Conservation (phyloP, 2,113 vertebrate genomes). For the Carettochelys insculpta region DNA sequence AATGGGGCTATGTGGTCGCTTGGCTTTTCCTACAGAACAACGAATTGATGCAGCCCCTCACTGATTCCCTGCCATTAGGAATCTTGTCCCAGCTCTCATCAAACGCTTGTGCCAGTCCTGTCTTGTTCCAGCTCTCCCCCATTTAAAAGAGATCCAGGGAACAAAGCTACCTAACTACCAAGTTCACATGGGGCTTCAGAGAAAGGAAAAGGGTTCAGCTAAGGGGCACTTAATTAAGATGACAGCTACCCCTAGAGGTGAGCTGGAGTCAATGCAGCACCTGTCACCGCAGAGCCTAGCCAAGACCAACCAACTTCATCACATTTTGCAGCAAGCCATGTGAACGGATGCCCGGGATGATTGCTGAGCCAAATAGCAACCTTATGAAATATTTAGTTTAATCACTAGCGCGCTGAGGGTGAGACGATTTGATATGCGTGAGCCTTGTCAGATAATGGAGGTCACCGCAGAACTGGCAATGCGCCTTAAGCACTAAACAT, state of each 20-base stretch:
- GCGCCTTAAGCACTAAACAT: not conserved
- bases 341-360: not conserved
- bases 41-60: not conserved
- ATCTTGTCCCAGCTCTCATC: not conserved
- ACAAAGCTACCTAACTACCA: not conserved
- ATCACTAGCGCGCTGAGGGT: not conserved
- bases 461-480: not conserved
- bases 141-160: accelerated
- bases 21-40: not conserved
- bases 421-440: not conserved
- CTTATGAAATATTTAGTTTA: conserved; percentile 7
- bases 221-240: not conserved
- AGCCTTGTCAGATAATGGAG: accelerated
- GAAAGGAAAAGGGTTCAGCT: not conserved
- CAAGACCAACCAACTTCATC: not conserved
- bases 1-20: not conserved
- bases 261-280: accelerated
- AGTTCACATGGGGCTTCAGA: not conserved
- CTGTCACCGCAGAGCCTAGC: accelerated
- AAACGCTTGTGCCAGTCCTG: not conserved
- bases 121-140: not conserved
- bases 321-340: accelerated
- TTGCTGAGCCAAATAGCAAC: not conserved
- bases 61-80: not conserved
- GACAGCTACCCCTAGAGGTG: not conserved